Conservation (phyloP, 2,888 invertebrate genomes). For the Eristalis tenax region DNA sequence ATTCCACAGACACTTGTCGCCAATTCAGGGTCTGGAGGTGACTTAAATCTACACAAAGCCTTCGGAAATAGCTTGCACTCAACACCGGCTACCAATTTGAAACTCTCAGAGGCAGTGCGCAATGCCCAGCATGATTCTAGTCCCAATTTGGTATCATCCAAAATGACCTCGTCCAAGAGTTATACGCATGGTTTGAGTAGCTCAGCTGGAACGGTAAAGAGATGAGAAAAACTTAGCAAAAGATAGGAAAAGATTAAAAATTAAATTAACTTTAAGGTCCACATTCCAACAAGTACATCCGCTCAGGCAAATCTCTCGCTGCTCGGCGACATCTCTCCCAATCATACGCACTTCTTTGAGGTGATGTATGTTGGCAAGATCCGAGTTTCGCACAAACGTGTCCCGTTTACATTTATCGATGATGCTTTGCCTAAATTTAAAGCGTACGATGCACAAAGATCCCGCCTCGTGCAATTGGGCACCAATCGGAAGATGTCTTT, state of each 20-base stretch:
- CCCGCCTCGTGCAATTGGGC: constrained; percentile 77
- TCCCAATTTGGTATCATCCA: constrained; percentile 79
- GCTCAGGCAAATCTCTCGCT: constrained; percentile 80
- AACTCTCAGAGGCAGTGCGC: constrained; percentile 79
- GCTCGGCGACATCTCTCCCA: constrained; percentile 88
- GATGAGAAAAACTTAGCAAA: background rate
- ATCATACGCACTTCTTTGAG: constrained; percentile 94
- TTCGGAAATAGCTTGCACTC: constrained; percentile 78
- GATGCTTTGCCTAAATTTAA: constrained; percentile 93
- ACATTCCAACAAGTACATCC: constrained; percentile 81
- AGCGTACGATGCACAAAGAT: constrained; percentile 89
- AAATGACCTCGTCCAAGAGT: constrained; percentile 81
- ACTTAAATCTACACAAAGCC: constrained; percentile 75
- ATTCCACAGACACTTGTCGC: constrained; percentile 80
- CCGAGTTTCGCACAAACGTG: constrained; percentile 91
- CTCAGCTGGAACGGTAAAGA: constrained; percentile 80
- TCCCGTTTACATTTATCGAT: constrained; percentile 92
- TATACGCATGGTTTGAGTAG: constrained; percentile 81
- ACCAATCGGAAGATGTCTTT: constrained; percentile 79
- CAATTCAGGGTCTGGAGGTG: constrained; percentile 73
- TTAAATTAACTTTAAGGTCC: constrained; percentile 73
- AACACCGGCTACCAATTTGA: constrained; percentile 80
- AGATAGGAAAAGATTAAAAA: background rate
- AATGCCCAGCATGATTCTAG: constrained; percentile 80
- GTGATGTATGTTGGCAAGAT: constrained; percentile 96